These are phyloP conservation scores for Anguilla japonica DNA, from an alignment of 2,113 vertebrate genomes.

Conservation along the genomic window DNA sequence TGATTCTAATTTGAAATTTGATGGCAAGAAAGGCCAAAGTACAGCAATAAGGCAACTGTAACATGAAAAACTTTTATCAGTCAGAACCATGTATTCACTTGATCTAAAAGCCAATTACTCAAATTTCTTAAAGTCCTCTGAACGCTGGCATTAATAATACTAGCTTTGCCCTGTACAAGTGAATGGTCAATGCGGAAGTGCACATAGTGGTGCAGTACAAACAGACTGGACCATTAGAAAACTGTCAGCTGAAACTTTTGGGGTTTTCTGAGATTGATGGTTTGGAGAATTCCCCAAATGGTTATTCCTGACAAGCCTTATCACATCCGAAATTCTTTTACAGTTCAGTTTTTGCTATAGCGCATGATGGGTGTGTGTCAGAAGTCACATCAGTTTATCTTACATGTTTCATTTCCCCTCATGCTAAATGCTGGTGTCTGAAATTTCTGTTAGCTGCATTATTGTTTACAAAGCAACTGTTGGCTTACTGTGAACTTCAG, in stretches of 20 bases:
- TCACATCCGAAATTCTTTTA: neutral
- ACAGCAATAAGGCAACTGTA: no score
- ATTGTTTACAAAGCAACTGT: neutral
- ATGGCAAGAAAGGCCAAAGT: no score
- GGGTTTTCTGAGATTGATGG: neutral
- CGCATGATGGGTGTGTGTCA: neutral
- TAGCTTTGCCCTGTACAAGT: no score
- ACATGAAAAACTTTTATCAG: no score
- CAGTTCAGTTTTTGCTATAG: neutral
- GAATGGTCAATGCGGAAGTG: no score
- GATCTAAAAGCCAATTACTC: no score
- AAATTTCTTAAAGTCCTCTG: no score
- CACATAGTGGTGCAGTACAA: no score
- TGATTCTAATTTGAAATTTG: no score
- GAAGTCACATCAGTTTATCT: neutral
- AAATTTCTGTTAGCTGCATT: neutral
- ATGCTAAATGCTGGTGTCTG: constrained; percentile 8
- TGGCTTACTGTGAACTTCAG: neutral
- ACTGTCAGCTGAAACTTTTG: neutral
- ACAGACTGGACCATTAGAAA: no score
- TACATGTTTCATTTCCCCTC: neutral
- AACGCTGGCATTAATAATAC: no score
- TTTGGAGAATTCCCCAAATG: neutral
- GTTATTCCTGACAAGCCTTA: neutral
- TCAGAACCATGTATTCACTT: no score